A percentile compares a stretch with the other conserved stretches of the same genome.
Evolutionary conservation across 2,888 invertebrate species (phyloP).

Genomic region (Lomographa bimaculata): DNA sequence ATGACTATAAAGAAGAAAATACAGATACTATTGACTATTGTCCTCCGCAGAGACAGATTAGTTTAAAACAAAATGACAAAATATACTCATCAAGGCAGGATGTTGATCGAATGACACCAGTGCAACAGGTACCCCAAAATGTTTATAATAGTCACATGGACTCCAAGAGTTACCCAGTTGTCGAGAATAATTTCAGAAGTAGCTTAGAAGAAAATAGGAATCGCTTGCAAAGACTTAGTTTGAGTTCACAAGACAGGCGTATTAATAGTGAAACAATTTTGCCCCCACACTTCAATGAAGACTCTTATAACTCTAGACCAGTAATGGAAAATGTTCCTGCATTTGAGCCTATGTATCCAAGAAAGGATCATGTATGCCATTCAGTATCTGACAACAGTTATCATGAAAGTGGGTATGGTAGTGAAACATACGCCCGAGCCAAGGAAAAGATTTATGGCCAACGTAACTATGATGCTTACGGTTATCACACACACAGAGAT

Average conservation of each 20-base stretch:
- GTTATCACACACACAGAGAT: constrained; percentile 69
- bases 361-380: constrained; percentile 66
- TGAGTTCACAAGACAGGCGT: constrained; percentile 68
- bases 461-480: constrained; percentile 70
- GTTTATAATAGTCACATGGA: constrained; percentile 58
- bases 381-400: constrained; percentile 62
- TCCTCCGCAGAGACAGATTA: constrained; percentile 55
- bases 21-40: constrained; percentile 49
- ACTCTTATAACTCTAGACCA: constrained; percentile 54
- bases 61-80: constrained; percentile 60
- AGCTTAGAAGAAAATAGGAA: constrained; percentile 62
- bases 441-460: constrained; percentile 74
- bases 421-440: constrained; percentile 62
- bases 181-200: constrained; percentile 60
- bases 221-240: constrained; percentile 68
- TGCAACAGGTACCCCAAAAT: constrained; percentile 54
- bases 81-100: constrained; percentile 64
- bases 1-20: constrained; percentile 59
- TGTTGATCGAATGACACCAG: constrained; percentile 53
- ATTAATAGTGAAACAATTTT: constrained; percentile 63
- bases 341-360: constrained; percentile 63
- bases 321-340: constrained; percentile 55
- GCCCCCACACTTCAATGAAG: constrained; percentile 63
- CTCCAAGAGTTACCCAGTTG: constrained; percentile 56
- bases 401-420: constrained; percentile 66